Base-by-base conservation (phyloP, 2,797 vertebrate genomes). In the Sebastes hubbsi region DNA sequence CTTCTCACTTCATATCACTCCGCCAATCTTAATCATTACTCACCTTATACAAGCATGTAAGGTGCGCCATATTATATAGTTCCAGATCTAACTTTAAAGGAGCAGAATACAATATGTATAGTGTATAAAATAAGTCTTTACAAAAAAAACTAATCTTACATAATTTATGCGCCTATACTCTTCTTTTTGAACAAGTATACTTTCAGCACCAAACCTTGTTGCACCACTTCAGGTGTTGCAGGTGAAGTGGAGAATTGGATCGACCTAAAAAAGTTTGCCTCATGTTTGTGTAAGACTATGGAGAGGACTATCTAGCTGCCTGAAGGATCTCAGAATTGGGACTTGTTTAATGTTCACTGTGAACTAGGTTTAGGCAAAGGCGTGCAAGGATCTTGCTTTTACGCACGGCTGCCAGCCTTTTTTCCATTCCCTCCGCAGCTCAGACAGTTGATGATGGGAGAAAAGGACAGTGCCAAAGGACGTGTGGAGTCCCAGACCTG, bases 401-500 rank as follows among this genome's bases (percentile, higher is more conserved):
- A 90, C 88, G 89, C 90, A 89, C 79, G 68, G 8, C 52, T 62
- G 63, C 27, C 30, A 38, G 34, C 46, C 67, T 58, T 58, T 63
- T 24, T 18, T 38, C n/a, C 54, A 25, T 13, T 20, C 22, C 4
- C 22, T 69, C 55, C 6, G 22, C 30, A 16, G 20, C 25, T 52
- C 59, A 76, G 22, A 78, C 29, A 42, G 2, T 2, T 18, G 54
- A 89, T 46, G 54, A 90, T 84, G 82, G 72, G 42, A 52, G 77
- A 30, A 62, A 42, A 58, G 20, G 30, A 65, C 55, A 36, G 63
- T 67, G 5, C 24, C 27, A 49, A 13, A 46, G 77, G 87, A 49
- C 70, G 77, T 24, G 49, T 78, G 54, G 82, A 82, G 80, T 77
- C 72, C 79, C 82, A 85, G 29, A 85, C 55, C 80, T 56, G 69